Conservation (phyloP, 2,888 invertebrate species). For the Parelbella ahira region DNA sequence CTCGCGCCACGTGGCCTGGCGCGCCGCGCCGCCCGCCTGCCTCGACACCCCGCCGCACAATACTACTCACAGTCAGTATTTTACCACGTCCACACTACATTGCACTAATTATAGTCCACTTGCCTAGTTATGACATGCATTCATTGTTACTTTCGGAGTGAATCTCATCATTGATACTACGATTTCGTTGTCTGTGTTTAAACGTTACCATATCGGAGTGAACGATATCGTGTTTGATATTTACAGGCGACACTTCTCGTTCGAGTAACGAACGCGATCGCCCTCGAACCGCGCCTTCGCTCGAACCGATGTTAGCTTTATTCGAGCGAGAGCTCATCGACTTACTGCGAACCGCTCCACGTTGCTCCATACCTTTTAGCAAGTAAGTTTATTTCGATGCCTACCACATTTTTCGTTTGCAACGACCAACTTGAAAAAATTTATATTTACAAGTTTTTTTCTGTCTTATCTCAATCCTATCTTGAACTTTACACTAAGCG, state of each 20-base stretch:
- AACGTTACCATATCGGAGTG: too few species aligned
- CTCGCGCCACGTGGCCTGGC: constrained; percentile 54
- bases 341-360: constrained; percentile 88
- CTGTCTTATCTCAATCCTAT: too few species aligned
- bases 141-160: too few species aligned
- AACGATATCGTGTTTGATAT: too few species aligned
- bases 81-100: too few species aligned
- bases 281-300: constrained; percentile 82
- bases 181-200: too few species aligned
- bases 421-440: too few species aligned
- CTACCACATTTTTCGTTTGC: background rate
- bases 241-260: constrained; percentile 61
- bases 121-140: too few species aligned
- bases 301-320: constrained; percentile 87
- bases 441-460: too few species aligned
- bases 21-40: constrained; percentile 23
- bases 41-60: constrained; percentile 35
- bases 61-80: constrained; percentile 44
- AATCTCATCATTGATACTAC: too few species aligned
- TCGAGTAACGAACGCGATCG: constrained; percentile 54
- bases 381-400: constrained; percentile 58
- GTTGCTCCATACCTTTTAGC: constrained; percentile 87
- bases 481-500: too few species aligned
- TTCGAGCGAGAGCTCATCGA: constrained; percentile 94
- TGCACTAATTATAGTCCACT: too few species aligned